Evolutionary conservation across 2,888 invertebrate species (phyloP).

Genomic region (Eilema sororculum): DNA sequence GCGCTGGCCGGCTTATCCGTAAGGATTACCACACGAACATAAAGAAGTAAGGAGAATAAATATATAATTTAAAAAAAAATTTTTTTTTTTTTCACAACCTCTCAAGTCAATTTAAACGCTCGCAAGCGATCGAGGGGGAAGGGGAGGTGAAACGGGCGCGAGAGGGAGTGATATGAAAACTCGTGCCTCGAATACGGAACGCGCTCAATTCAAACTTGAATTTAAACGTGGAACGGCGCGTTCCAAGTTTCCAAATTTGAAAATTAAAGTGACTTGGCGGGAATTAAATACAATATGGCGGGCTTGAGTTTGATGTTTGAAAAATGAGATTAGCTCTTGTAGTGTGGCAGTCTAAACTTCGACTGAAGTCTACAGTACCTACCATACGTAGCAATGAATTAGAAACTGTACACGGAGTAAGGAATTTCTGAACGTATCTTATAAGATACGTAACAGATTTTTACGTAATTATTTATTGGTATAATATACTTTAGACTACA

Average conservation of each 20-base stretch:
- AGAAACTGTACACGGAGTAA: too few species aligned
- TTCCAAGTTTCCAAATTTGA: slow-evolving; percentile 83
- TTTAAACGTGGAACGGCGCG: slow-evolving; percentile 78
- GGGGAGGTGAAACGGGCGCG: slow-evolving; percentile 41
- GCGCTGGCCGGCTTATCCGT: too few species aligned
- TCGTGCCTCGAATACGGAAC: slow-evolving; percentile 81
- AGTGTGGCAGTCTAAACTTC: neutral
- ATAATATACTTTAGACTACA: too few species aligned
- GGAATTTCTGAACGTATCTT: too few species aligned
- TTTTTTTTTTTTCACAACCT: slow-evolving; percentile 41
- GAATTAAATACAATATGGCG: slow-evolving; percentile 82
- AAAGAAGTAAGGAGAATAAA: neutral
- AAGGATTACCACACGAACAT: neutral
- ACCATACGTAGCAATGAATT: too few species aligned
- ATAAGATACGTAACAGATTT: too few species aligned
- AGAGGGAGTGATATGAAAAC: slow-evolving; percentile 77
- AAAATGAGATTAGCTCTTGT: slow-evolving; percentile 34
- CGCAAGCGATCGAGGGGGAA: slow-evolving; percentile 42
- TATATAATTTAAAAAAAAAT: slow-evolving; percentile 15
- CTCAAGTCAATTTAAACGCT: slow-evolving; percentile 62
- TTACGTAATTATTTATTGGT: too few species aligned
- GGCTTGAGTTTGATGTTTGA: slow-evolving; percentile 43
- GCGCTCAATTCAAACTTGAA: slow-evolving; percentile 83
- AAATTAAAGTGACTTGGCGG: slow-evolving; percentile 82
- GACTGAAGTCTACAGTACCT: neutral